Evolutionary conservation across 2,888 invertebrate genomes (phyloP).

Genomic region (Papilio elwesi): DNA sequence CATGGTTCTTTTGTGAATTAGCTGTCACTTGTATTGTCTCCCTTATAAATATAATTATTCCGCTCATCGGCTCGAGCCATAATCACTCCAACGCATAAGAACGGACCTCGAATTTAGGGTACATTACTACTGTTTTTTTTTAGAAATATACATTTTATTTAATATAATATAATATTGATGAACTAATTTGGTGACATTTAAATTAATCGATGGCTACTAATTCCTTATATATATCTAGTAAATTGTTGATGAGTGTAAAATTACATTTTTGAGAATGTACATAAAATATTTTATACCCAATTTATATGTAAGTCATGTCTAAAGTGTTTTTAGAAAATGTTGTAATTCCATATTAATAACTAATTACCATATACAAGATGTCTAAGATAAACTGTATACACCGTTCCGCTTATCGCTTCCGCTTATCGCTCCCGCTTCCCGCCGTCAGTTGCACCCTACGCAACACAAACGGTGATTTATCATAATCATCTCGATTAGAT

Average conservation of each 20-base stretch:
- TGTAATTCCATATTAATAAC: neutral
- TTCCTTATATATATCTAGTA: no score
- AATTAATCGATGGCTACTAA: no score
- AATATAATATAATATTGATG: neutral
- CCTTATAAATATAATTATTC: conserved; percentile 58
- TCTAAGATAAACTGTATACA: conserved; percentile 15
- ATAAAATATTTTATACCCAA: no score
- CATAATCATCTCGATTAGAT: conserved; percentile 81
- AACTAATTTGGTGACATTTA: no score
- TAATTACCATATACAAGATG: conserved; percentile 15
- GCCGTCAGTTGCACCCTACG: conserved; percentile 48
- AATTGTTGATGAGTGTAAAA: no score
- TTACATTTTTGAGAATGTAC: no score
- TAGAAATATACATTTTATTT: neutral
- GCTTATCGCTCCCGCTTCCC: conserved; percentile 46
- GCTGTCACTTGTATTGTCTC: conserved; percentile 48
- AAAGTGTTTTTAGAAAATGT: neutral
- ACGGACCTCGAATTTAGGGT: conserved; percentile 3
- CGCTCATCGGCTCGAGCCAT: conserved; percentile 46
- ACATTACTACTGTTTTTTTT: neutral
- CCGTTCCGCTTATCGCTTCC: conserved; percentile 42
- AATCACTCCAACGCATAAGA: conserved; percentile 30
- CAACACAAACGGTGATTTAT: conserved; percentile 68
- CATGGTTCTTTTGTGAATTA: conserved; percentile 43
- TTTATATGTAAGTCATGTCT: neutral